Conservation (phyloP, 1,140 invertebrate genomes). For the Heterodera schachtii region DNA sequence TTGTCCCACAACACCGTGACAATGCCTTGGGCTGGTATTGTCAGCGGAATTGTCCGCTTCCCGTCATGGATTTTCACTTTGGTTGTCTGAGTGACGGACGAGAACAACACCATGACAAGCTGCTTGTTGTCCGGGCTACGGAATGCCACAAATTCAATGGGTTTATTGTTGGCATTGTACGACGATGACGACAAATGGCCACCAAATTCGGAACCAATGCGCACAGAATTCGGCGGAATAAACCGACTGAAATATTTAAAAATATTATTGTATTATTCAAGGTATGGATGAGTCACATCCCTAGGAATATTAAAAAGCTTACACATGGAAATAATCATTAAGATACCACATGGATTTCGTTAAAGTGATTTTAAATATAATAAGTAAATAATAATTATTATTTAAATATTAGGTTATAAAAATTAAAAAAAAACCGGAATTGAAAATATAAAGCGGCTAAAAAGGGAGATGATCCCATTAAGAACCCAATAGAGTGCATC, state of each 20-base stretch:
- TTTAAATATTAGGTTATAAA: background rate
- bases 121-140: constrained; percentile 1
- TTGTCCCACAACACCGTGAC: constrained; percentile 38
- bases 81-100: background rate
- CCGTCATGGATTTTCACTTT: constrained; percentile 7
- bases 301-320: too few relatives aligned
- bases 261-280: background rate
- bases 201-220: constrained; percentile 20
- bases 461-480: too few relatives aligned
- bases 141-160: constrained; percentile 17
- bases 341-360: too few relatives aligned
- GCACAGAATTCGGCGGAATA: constrained; percentile 40
- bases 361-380: too few relatives aligned
- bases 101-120: constrained; percentile 36
- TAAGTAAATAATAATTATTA: too few relatives aligned
- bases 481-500: too few relatives aligned
- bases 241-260: constrained; percentile 25
- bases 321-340: too few relatives aligned
- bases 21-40: constrained; percentile 31
- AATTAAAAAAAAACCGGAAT: too few relatives aligned
- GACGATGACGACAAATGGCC: background rate
- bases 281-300: too few relatives aligned
- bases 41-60: constrained; percentile 7
- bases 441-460: too few relatives aligned
- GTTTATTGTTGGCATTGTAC: constrained; percentile 35